phyloP scores from a whole-genome alignment of 2,797 vertebrate species.

The Anniella stebbinsi region DNA sequence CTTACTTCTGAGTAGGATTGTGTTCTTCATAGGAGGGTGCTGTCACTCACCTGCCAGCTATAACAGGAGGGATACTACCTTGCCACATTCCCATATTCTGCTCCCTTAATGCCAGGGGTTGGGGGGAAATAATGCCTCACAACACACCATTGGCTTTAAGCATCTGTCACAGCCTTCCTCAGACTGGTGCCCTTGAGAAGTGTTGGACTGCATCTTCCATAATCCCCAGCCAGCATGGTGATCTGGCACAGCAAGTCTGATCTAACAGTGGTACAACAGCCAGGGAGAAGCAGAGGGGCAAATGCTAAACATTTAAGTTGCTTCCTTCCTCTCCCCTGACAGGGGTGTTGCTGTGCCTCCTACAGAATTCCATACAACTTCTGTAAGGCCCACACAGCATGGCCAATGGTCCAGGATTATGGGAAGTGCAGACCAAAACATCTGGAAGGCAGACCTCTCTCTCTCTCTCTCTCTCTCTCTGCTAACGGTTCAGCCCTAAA shows the following conservation, averaged over 20 bases:
- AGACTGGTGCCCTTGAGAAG: too few relatives aligned
- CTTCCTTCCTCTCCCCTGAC: neutral
- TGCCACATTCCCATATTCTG: neutral
- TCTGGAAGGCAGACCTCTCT: too few relatives aligned
- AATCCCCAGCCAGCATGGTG: too few relatives aligned
- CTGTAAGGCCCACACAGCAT: too few relatives aligned
- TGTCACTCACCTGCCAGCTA: neutral
- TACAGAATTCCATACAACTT: neutral
- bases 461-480: too few relatives aligned
- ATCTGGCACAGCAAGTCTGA: too few relatives aligned
- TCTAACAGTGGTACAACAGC: too few relatives aligned
- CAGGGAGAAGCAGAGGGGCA: neutral
- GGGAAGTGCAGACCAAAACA: too few relatives aligned
- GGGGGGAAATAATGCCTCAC: neutral
- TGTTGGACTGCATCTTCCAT: too few relatives aligned
- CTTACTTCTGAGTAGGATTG: neutral
- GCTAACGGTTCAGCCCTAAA: neutral
- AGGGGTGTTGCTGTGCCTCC: neutral
- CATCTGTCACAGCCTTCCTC: neutral
- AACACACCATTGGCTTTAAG: neutral
- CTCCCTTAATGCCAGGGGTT: too few relatives aligned
- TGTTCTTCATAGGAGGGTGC: neutral
- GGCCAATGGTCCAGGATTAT: too few relatives aligned
- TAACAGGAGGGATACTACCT: neutral
- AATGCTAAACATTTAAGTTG: neutral